Conservation (phyloP, 2,113 vertebrate species). For the Tiliqua scincoides region DNA sequence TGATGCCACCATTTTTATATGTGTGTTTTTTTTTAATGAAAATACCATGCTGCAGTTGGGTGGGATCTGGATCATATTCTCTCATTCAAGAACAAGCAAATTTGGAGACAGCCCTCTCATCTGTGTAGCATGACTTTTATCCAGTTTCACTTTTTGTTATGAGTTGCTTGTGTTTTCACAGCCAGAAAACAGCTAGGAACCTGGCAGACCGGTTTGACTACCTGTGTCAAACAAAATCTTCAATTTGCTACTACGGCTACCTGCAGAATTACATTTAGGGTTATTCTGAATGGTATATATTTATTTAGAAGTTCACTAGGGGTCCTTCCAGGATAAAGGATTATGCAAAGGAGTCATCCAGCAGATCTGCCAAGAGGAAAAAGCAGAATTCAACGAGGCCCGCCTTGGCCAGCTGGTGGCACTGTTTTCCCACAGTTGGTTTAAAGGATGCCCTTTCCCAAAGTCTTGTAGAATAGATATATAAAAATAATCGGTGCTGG, state of each 20-base stretch:
- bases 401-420: background rate
- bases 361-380: accelerated
- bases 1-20: too few species aligned
- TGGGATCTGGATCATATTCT: too few species aligned
- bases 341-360: background rate
- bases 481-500: background rate
- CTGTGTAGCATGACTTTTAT: too few species aligned
- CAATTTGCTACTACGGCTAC: background rate
- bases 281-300: background rate
- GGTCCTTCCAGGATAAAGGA: slow-evolving; percentile 47
- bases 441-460: background rate
- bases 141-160: too few species aligned
- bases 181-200: too few species aligned
- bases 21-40: too few species aligned
- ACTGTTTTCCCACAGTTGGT: background rate
- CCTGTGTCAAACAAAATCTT: background rate
- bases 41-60: too few species aligned
- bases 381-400: too few species aligned
- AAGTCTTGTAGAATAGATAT: background rate
- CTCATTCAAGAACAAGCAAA: too few species aligned
- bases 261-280: background rate
- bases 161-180: too few species aligned
- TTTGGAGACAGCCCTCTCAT: too few species aligned
- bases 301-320: slow-evolving; percentile 32
- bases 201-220: too few species aligned